These are phyloP conservation scores for Lordiphosa stackelbergi DNA, from an alignment of 1,140 invertebrate species.

Conservation along the genomic window DNA sequence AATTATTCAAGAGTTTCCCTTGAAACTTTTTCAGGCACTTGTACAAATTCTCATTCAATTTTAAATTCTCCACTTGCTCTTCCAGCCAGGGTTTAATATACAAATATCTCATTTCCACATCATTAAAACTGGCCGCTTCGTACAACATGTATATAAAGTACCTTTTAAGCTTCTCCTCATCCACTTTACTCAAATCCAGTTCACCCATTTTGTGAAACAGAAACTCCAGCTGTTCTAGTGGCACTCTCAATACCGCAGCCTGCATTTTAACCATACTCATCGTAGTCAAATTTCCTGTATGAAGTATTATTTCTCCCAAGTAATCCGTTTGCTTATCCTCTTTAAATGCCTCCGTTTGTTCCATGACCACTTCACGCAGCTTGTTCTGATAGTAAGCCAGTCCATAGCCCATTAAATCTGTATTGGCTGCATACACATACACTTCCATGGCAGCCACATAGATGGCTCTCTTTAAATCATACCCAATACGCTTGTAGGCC, in stretches of 20 bases:
- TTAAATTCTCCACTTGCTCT: slow-evolving; percentile 13
- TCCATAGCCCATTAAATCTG: slow-evolving; percentile 72
- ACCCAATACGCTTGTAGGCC: slow-evolving; percentile 67
- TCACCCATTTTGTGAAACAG: slow-evolving; percentile 29
- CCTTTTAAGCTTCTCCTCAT: slow-evolving; percentile 16
- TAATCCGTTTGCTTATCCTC: neutral
- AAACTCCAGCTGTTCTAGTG: slow-evolving; percentile 15
- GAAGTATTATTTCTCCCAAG: slow-evolving; percentile 46
- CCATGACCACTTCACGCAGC: slow-evolving; percentile 61
- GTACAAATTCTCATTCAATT: slow-evolving; percentile 22
- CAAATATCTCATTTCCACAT: slow-evolving; percentile 49
- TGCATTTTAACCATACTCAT: slow-evolving; percentile 64
- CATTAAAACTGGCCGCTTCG: slow-evolving; percentile 46
- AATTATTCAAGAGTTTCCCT: neutral
- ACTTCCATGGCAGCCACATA: slow-evolving; percentile 74
- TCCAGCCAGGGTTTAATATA: slow-evolving; percentile 45
- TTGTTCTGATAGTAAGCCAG: slow-evolving; percentile 72
- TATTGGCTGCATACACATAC: slow-evolving; percentile 70
- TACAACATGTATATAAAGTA: slow-evolving; percentile 57
- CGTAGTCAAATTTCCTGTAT: slow-evolving; percentile 42
- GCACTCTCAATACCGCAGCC: slow-evolving; percentile 40
- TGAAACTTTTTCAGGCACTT: slow-evolving; percentile 20
- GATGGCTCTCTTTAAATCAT: slow-evolving; percentile 54
- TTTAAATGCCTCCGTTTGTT: slow-evolving; percentile 17
- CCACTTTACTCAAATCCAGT: slow-evolving; percentile 29